Base-by-base conservation (phyloP, 2,113 vertebrate species). In the Leptodactylus fuscus region DNA sequence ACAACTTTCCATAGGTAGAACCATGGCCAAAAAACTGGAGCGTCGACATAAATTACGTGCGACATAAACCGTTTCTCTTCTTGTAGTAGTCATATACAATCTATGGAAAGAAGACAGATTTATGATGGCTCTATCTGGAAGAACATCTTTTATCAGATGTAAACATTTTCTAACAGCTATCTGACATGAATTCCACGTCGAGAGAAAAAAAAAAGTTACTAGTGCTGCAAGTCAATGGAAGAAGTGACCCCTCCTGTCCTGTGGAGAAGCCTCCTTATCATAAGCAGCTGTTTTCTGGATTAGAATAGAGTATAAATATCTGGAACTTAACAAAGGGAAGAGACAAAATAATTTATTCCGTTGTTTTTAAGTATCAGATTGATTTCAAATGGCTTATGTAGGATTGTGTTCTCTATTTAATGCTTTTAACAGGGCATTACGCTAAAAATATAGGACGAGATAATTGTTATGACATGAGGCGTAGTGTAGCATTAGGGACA, bases 1-100 rank as follows among this genome's bases (percentile, higher is more conserved):
- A 46, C 77, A 46, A 27, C 10, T 81, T 81, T 60, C 84, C 76
- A 86, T 60, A 86, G 77, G 84, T 81, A 76, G 48, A 81, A 58
- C 48, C 36, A 48, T 55, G 29, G 73, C 36, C 36, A 81, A 22
- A 24, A 46, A 11, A 32, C 24, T 46, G 2, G 18, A 70, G 22
- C 58, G n/a, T 70, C 74, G 38, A 24, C 16, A 44, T 79, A 78
- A 85, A 70, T 85, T 70, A 78, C 38, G 58, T 8, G 5, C 12
- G 34, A 85, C n/a, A 22, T 15, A 80, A 70, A 69, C 46, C 44
- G 51, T 78, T 51, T 24, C 48, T 60, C 65, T 83, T 22, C 20
- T 53, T 41, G 22, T 5, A 60, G 77, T 38, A 79, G 75, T 70
- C 49, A 48, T 53, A 62, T 73, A 60, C 32, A 71, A 71, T 32